Conservation (phyloP, 30 jellyfish, hydroid and myxozoan genomes). For the Pelagia noctiluca region DNA sequence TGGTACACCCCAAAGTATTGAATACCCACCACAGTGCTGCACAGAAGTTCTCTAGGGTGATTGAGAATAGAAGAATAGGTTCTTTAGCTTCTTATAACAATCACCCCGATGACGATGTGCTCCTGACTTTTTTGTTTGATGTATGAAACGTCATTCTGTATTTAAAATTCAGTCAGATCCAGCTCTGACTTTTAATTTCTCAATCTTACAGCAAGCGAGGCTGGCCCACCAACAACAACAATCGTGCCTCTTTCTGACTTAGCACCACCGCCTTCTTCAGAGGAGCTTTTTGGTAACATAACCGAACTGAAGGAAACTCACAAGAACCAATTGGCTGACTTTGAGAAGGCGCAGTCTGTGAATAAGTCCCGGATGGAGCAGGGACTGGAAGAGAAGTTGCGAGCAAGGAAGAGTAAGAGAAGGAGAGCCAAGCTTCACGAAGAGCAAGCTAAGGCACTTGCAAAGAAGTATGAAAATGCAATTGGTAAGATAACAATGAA, state of each 20-base stretch:
- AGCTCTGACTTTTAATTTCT: not conserved
- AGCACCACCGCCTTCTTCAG: slow-evolving; percentile 92
- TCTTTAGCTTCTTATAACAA: too few relatives aligned
- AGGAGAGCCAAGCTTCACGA: slow-evolving; percentile 64
- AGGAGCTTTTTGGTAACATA: slow-evolving; percentile 85
- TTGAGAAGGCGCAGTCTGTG: slow-evolving; percentile 81
- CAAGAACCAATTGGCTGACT: slow-evolving; percentile 75
- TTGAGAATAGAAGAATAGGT: too few relatives aligned
- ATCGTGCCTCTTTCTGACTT: slow-evolving; percentile 86
- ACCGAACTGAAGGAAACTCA: slow-evolving; percentile 64
- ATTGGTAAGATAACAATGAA: not conserved
- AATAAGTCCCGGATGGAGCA: slow-evolving; percentile 81
- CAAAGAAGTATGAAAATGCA: slow-evolving; percentile 1
- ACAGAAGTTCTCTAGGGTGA: too few relatives aligned
- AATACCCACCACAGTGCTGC: too few relatives aligned
- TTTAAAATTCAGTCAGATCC: not conserved
- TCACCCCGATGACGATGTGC: too few relatives aligned
- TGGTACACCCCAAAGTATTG: too few relatives aligned
- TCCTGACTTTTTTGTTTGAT: too few relatives aligned
- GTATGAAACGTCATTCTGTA: too few relatives aligned
- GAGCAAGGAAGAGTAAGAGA: slow-evolving; percentile 74
- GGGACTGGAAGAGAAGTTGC: slow-evolving; percentile 76
- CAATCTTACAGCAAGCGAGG: slow-evolving; percentile 11
- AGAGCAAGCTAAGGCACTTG: slow-evolving; percentile 53
- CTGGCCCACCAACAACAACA: slow-evolving; percentile 73